phyloP scores from a whole-genome alignment of 2,797 vertebrate genomes.

The Tympanoctomys barrerae region DNA sequence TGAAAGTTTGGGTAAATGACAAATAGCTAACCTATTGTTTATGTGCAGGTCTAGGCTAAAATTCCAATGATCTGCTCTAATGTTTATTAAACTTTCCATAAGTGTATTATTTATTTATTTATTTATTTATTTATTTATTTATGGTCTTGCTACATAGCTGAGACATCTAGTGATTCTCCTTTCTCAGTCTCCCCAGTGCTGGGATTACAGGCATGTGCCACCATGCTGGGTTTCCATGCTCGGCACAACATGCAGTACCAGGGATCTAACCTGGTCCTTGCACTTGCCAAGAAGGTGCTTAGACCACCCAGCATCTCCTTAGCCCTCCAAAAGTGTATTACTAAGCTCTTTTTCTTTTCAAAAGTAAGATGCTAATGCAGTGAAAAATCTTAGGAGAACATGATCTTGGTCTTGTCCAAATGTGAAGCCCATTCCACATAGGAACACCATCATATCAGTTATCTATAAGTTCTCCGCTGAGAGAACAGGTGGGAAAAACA shows the following conservation, averaged over 20 bases:
- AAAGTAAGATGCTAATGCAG: not conserved
- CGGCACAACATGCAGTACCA: too few relatives aligned
- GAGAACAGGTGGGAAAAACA: slow-evolving; percentile 34
- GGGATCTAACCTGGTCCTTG: too few relatives aligned
- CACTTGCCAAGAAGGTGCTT: too few relatives aligned
- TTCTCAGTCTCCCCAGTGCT: too few relatives aligned
- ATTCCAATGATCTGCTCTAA: not conserved
- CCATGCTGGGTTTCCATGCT: too few relatives aligned
- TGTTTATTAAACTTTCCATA: slow-evolving; percentile 20
- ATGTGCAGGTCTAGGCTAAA: not conserved
- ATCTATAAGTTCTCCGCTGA: slow-evolving; percentile 3
- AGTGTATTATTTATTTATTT: not conserved
- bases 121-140: too few relatives aligned
- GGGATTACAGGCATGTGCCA: too few relatives aligned
- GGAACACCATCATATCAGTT: not conserved
- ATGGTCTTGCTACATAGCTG: too few relatives aligned
- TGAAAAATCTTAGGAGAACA: slow-evolving; percentile 29
- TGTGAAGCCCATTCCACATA: not conserved
- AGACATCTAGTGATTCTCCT: too few relatives aligned
- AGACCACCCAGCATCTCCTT: too few relatives aligned
- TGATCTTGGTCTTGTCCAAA: not conserved
- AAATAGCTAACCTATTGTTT: not conserved
- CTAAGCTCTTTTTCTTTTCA: slow-evolving; percentile 47
- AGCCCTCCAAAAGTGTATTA: not conserved
- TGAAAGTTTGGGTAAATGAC: not conserved